Conservation (phyloP, 2,113 vertebrate species). For the Macquaria australasica region DNA sequence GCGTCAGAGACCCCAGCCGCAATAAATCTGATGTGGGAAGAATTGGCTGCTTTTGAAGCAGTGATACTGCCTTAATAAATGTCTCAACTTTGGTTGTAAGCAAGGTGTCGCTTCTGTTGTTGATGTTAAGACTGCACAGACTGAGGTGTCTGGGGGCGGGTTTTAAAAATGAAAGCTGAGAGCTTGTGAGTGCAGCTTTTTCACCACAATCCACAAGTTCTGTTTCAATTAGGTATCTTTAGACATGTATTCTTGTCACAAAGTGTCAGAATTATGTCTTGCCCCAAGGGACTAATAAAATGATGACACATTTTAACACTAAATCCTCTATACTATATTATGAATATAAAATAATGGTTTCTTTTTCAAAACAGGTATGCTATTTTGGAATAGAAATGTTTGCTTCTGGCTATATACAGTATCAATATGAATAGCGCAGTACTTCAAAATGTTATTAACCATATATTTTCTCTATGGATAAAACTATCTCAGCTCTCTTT, state of each 20-base stretch:
- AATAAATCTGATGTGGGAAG: conserved; percentile 27
- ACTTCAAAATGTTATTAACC: conserved; percentile 4
- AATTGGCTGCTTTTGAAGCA: conserved; percentile 35
- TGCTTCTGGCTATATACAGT: background rate
- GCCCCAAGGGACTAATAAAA: conserved; percentile 19
- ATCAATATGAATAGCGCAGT: background rate
- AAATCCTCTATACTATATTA: conserved; percentile 3
- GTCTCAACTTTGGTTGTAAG: conserved; percentile 18
- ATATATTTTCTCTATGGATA: conserved; percentile 10
- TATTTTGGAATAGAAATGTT: conserved; percentile 6
- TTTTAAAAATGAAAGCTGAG: conserved; percentile 40
- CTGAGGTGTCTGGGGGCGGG: conserved; percentile 13
- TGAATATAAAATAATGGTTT: conserved; percentile 17
- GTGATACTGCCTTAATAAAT: conserved; percentile 18
- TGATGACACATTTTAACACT: conserved; percentile 6
- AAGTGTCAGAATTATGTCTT: conserved; percentile 26
- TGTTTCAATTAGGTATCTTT: conserved; percentile 48
- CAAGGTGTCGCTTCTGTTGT: conserved; percentile 27
- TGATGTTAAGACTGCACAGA: conserved; percentile 34
- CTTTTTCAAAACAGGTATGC: background rate
- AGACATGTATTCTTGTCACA: conserved; percentile 19
- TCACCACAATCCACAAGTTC: conserved; percentile 14
- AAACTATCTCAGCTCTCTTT: background rate
- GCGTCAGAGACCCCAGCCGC: conserved; percentile 15
- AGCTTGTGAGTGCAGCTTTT: conserved; percentile 16